Evolutionary conservation across 1,140 invertebrate genomes (phyloP), one percentile per base, ranked within the genome.

Genomic region (Drosophila truncata): DNA sequence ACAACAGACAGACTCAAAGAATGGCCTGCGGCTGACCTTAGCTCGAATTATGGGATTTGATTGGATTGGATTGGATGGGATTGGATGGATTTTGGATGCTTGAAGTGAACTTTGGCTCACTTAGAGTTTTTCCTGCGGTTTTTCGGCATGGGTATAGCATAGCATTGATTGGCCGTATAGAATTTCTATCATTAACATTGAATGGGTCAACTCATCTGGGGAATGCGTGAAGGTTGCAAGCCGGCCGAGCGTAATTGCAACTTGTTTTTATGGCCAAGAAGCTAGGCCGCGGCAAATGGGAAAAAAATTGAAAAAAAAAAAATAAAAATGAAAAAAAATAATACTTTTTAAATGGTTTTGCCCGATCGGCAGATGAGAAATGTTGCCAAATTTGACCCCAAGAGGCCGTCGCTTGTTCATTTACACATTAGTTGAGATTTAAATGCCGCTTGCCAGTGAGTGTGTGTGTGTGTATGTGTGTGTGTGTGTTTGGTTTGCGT

Each of bases 371-470:
- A 87, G 84, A 86, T 88, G 72, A 80, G 84, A 90, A 88, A 90
- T 90, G 84, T 87, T 87, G 84, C 81, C 83, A 88, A 90, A 87
- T 90, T 75, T 87, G 84, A 90, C 85, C 84, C 84, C 84, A 88
- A 87, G 85, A 78, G 84, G 84, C 84, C 52, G 57, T 76, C 70
- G 81, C 74, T 66, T 83, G 66, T 91, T 91, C 81, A 82, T 90
- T 91, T 91, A 82, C 85, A 90, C 85, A 90, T 90, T 90, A 90
- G 85, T 82, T 91, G 82, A 90, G 76, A 90, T 86, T 90, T 82
- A 91, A 78, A 88, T 85, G 66, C 62, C 44, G 39, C 50, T 54
- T 35, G 57, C n/a, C 23, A 13, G 37, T 13, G 25, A 27, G n/a
- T 76, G 65, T 65, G 72, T 58, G 75, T 65, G 54, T 78, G 50